Evolutionary conservation across 2,888 invertebrate species (phyloP).

Genomic region (Ornithoptera priamus): DNA sequence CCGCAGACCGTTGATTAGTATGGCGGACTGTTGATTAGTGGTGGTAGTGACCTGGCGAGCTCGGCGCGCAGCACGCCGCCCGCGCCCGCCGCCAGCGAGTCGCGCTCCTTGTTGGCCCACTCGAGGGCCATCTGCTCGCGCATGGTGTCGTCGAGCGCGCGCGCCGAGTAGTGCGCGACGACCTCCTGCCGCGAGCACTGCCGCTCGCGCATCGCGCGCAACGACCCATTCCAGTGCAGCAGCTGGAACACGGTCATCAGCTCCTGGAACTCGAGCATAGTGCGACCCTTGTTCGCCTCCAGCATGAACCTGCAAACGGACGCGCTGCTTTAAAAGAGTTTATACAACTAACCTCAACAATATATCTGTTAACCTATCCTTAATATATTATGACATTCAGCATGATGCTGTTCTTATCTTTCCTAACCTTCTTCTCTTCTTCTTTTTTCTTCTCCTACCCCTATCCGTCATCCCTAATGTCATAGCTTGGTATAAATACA

Average conservation of each 20-base stretch:
- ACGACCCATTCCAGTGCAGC: conserved; percentile 97
- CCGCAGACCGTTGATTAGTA: no score
- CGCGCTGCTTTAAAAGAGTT: neutral
- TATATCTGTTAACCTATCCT: no score
- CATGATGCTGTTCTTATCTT: no score
- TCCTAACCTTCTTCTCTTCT: no score
- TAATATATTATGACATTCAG: no score
- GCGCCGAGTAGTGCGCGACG: conserved; percentile 95
- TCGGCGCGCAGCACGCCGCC: conserved; percentile 88
- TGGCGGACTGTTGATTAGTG: no score
- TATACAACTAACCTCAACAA: no score
- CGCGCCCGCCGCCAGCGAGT: conserved; percentile 49
- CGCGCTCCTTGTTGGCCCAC: conserved; percentile 89
- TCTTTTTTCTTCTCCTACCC: no score
- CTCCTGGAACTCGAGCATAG: conserved; percentile 98
- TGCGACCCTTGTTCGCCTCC: conserved; percentile 91
- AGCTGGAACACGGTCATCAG: conserved; percentile 98
- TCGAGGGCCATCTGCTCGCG: conserved; percentile 97
- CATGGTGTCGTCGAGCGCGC: conserved; percentile 96
- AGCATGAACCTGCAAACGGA: conserved; percentile 83
- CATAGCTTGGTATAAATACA: no score
- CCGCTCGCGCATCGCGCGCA: conserved; percentile 96
- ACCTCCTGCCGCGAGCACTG: conserved; percentile 96
- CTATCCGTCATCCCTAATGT: no score
- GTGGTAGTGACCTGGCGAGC: conserved; percentile 72